Evolutionary conservation across 1,140 invertebrate species (phyloP).

Genomic region (Lepidurus packardi): DNA sequence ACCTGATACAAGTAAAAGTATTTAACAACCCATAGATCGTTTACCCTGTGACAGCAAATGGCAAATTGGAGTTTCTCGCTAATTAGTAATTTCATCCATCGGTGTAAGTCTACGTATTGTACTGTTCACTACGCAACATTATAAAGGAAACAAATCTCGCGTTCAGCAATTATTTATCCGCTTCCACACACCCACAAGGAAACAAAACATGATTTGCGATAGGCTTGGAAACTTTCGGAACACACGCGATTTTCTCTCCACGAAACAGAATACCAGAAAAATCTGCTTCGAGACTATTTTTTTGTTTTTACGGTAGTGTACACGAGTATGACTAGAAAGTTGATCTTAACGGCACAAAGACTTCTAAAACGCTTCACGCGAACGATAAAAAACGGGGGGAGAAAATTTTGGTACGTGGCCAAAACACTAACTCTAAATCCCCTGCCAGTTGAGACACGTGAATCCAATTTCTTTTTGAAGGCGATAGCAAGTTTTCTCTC

Average conservation of each 20-base stretch:
- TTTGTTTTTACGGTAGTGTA: not conserved
- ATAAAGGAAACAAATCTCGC: not conserved
- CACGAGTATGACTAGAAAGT: not conserved
- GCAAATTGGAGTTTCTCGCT: not conserved
- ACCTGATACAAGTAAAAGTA: constrained; percentile 20
- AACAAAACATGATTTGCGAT: not conserved
- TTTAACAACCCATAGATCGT: not conserved
- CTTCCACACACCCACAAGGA: not conserved
- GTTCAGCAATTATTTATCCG: not conserved
- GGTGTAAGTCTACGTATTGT: not conserved
- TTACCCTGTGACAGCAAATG: constrained; percentile 13
- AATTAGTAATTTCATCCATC: constrained; percentile 8
- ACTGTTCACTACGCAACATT: not conserved
- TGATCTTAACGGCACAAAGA: not conserved
- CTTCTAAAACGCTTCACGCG: not conserved
- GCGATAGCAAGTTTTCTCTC: not conserved
- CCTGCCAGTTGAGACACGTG: too few relatives aligned
- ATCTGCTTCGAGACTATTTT: not conserved
- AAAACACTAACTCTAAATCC: too few relatives aligned
- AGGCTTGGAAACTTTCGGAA: not conserved
- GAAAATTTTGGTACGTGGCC: too few relatives aligned
- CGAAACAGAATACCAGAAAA: not conserved
- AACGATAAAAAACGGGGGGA: not conserved
- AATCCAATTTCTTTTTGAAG: not conserved
- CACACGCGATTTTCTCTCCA: not conserved